phyloP scores from a whole-genome alignment of 2,888 invertebrate genomes.

The Lamproptera curius region DNA sequence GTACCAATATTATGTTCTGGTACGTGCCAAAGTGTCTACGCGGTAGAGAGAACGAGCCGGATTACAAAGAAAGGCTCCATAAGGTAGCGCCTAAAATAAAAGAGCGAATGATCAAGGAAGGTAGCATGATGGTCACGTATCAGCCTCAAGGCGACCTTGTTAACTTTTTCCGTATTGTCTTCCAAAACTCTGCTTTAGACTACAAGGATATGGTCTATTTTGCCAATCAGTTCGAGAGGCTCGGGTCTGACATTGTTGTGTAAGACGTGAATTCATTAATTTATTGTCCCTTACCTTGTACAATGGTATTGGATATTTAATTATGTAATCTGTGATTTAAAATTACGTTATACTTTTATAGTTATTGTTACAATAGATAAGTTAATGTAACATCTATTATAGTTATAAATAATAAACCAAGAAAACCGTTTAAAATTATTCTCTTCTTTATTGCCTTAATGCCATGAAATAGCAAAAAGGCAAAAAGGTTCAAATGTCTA shows the following conservation, averaged over 20 bases:
- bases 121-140: slow-evolving; percentile 97
- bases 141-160: slow-evolving; percentile 91
- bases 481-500: too few relatives aligned
- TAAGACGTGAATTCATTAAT: slow-evolving; percentile 33
- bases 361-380: slow-evolving; percentile 16
- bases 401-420: slow-evolving; percentile 15
- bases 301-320: slow-evolving; percentile 34
- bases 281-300: slow-evolving; percentile 30
- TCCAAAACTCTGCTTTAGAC: slow-evolving; percentile 93
- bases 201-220: slow-evolving; percentile 92
- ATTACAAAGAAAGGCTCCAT: slow-evolving; percentile 82
- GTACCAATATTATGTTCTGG: slow-evolving; percentile 98
- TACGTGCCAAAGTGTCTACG: slow-evolving; percentile 89
- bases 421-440: too few relatives aligned
- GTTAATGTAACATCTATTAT: slow-evolving; percentile 14
- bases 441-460: too few relatives aligned
- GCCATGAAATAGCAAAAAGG: too few relatives aligned
- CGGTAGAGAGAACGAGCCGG: slow-evolving; percentile 68
- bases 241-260: slow-evolving; percentile 82
- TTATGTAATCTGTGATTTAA: slow-evolving; percentile 58
- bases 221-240: slow-evolving; percentile 90
- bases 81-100: slow-evolving; percentile 95
- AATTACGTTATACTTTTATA: slow-evolving; percentile 30
- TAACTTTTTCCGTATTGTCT: slow-evolving; percentile 96
- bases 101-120: slow-evolving; percentile 96